phyloP scores from a whole-genome alignment of 2,797 vertebrate species.

The Monodelphis domestica region DNA sequence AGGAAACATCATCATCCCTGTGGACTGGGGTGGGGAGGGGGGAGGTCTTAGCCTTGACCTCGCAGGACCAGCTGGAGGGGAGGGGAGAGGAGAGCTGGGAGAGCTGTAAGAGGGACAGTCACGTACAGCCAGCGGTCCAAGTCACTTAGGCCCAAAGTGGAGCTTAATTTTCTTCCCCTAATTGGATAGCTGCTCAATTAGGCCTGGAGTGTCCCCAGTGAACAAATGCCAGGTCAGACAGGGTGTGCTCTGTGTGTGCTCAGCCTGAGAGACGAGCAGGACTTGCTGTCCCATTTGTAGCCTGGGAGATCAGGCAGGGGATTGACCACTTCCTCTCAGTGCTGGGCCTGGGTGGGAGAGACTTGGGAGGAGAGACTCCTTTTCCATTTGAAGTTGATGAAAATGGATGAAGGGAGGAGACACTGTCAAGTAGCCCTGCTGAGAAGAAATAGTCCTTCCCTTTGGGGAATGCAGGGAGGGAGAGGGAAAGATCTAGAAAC shows the following conservation, averaged over 20 bases:
- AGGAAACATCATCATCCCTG: background rate
- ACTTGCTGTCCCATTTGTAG: background rate
- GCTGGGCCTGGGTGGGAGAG: background rate
- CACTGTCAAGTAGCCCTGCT: background rate
- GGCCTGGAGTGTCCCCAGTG: slow-evolving; percentile 22
- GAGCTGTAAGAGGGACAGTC: background rate
- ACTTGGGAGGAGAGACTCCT: background rate
- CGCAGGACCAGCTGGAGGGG: background rate
- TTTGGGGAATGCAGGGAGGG: background rate
- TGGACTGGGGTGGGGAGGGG: background rate
- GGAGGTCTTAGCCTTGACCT: background rate
- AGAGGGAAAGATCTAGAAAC: background rate
- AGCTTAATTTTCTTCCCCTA: slow-evolving; percentile 41
- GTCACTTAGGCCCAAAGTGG: background rate
- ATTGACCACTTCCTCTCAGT: background rate
- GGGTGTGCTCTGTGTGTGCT: background rate
- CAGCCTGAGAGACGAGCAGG: background rate
- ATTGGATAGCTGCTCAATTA: slow-evolving; percentile 51
- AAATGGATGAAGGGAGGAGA: background rate
- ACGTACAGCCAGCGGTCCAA: background rate
- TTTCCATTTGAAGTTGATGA: background rate
- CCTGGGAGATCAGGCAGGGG: background rate
- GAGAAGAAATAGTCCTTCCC: background rate
- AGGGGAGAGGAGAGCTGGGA: background rate
- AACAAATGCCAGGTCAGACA: background rate